Evolutionary conservation across 2,797 vertebrate genomes (phyloP), one percentile per base, ranked within the genome.

Genomic region (Xerus rutilus): DNA sequence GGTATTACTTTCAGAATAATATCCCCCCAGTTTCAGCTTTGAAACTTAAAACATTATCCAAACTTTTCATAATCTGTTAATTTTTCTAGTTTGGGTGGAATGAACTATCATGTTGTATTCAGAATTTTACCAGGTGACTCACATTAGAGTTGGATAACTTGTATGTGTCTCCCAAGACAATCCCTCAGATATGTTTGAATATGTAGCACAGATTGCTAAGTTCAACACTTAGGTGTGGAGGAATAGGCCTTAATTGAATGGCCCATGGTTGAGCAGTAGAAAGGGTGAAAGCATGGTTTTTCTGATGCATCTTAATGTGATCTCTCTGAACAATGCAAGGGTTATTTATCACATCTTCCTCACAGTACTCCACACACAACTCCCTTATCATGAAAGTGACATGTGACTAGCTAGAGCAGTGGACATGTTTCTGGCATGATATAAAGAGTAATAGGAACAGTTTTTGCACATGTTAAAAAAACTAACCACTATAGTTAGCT

Each of bases 201-300:
- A 69, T 70, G 59, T 43, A 65, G n/a, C 59, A 35, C 43, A 93
- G 7, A 87, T 87, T 89, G 76, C 43, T 69, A 93, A 77, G 17
- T 28, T 88, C 54, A 82, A 85, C 47, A 13, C 25, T 83, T 65
- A 82, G 13, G 25, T 77, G 21, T 67, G 47, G 92, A 86, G n/a
- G 72, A 70, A 67, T 86, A 25, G 9, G 62, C 62, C 59, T 90
- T 90, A 82, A 67, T 35, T 91, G 57, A 39, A 45, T 35, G 2
- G 30, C 64, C 32, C 57, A 1, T 25, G n/a, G 13, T 30, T 89
- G 96, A 97, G 91, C 62, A 49, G 13, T 49, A 67, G 78, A 35
- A 89, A 93, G 94, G 69, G 85, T 87, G 81, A 97, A 97, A 96
- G 95, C 97, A 59, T 97, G 49, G 12, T 10, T 79, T 89, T 83